phyloP scores from a whole-genome alignment of 2,797 vertebrate species.

The Tangara arthus region DNA sequence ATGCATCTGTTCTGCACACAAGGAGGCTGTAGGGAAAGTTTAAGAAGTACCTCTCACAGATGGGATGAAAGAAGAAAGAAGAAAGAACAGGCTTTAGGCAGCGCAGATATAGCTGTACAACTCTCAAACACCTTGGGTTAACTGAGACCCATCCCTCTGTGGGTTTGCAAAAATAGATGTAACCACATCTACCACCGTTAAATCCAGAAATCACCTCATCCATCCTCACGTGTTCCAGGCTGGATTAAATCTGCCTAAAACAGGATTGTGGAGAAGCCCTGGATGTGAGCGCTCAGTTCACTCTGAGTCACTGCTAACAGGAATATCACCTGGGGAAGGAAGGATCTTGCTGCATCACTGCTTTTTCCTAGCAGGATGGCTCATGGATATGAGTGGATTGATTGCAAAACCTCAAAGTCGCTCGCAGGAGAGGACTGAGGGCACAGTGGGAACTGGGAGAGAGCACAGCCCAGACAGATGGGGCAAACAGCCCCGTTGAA shows the following conservation, averaged over 20 bases:
- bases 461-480: not conserved
- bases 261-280: not conserved
- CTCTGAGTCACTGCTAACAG: not conserved
- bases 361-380: not conserved
- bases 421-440: not conserved
- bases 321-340: not conserved
- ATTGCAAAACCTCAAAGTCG: constrained; percentile 12
- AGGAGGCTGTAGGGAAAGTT: no score
- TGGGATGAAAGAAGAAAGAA: no score
- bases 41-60: no score
- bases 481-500: constrained; percentile 27
- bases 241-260: not conserved
- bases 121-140: not conserved
- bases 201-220: not conserved
- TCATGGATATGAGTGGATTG: not conserved
- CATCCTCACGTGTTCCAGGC: not conserved
- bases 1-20: no score
- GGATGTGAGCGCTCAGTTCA: not conserved
- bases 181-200: not conserved
- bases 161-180: not conserved
- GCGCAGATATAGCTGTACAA: not conserved
- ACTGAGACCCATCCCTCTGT: not conserved
- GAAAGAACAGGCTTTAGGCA: not conserved
- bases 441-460: not conserved
- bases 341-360: not conserved